phyloP scores from a whole-genome alignment of 2,888 invertebrate genomes.

The Drosophila limbata region DNA sequence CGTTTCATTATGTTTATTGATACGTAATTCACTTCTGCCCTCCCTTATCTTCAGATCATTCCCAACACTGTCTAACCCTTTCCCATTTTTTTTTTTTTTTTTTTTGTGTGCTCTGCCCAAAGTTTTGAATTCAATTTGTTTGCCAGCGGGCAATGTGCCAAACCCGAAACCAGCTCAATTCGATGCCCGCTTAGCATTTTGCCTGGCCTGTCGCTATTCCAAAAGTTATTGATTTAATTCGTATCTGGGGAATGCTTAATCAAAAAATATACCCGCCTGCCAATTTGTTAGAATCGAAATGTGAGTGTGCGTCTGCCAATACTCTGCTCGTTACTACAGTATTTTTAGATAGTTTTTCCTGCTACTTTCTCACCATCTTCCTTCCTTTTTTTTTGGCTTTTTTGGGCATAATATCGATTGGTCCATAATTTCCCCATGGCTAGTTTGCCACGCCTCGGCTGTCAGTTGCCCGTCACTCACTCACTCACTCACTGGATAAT shows the following conservation, averaged over 20 bases:
- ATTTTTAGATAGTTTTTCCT: conserved; percentile 46
- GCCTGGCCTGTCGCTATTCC: conserved; percentile 45
- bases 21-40: conserved; percentile 30
- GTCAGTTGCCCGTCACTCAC: conserved; percentile 43
- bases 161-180: conserved; percentile 50
- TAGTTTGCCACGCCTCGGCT: conserved; percentile 42
- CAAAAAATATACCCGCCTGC: conserved; percentile 65
- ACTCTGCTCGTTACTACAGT: conserved; percentile 41
- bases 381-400: not conserved
- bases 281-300: conserved; percentile 60
- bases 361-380: conserved; percentile 6
- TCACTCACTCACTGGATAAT: conserved; percentile 9
- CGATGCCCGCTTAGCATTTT: conserved; percentile 46
- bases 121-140: conserved; percentile 76
- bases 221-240: conserved; percentile 79
- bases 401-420: conserved; percentile 50
- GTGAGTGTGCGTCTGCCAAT: conserved; percentile 29
- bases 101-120: conserved; percentile 35
- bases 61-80: conserved; percentile 17
- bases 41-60: not conserved
- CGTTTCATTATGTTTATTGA: conserved; percentile 77
- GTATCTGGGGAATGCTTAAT: conserved; percentile 79
- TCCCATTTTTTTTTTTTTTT: not conserved
- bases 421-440: conserved; percentile 56
- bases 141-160: conserved; percentile 61